phyloP scores from a whole-genome alignment of 2,888 invertebrate species.

The Octonoba sinensis region DNA sequence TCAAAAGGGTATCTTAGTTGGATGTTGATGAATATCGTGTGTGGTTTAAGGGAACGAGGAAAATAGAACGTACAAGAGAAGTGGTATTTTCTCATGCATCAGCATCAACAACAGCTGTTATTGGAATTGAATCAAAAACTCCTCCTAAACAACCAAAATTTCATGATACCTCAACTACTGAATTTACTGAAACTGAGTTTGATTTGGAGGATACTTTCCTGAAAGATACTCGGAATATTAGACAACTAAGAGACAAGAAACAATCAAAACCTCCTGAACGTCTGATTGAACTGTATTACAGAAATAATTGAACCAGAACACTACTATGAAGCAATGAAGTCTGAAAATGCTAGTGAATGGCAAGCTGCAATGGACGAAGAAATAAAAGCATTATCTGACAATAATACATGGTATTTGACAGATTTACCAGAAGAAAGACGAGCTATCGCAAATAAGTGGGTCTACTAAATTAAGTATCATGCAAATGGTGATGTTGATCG shows the following conservation, averaged over 20 bases:
- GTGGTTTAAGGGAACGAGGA: background rate
- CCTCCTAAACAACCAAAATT: too few species aligned
- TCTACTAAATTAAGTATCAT: slow-evolving; percentile 5
- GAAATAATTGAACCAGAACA: slow-evolving; percentile 1
- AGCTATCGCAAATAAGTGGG: slow-evolving; percentile 13
- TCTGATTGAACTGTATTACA: background rate
- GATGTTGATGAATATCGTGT: slow-evolving; percentile 44
- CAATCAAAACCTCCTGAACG: slow-evolving; percentile 1
- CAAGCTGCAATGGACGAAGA: slow-evolving; percentile 13
- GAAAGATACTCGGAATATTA: too few species aligned
- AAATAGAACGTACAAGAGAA: too few species aligned
- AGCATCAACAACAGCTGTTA: background rate
- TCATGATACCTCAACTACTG: too few species aligned
- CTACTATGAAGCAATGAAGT: slow-evolving; percentile 10
- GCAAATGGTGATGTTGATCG: slow-evolving; percentile 8
- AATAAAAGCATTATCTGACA: slow-evolving; percentile 1
- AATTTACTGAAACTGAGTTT: too few species aligned
- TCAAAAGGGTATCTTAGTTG: slow-evolving; percentile 22
- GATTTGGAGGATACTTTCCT: too few species aligned
- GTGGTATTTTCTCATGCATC: background rate
- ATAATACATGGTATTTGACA: too few species aligned
- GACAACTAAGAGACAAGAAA: too few species aligned
- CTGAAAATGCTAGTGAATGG: slow-evolving; percentile 11
- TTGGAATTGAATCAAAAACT: too few species aligned
- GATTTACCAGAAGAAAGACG: background rate